Conservation (phyloP, 2,888 invertebrate genomes). For the Philereme transversata region DNA sequence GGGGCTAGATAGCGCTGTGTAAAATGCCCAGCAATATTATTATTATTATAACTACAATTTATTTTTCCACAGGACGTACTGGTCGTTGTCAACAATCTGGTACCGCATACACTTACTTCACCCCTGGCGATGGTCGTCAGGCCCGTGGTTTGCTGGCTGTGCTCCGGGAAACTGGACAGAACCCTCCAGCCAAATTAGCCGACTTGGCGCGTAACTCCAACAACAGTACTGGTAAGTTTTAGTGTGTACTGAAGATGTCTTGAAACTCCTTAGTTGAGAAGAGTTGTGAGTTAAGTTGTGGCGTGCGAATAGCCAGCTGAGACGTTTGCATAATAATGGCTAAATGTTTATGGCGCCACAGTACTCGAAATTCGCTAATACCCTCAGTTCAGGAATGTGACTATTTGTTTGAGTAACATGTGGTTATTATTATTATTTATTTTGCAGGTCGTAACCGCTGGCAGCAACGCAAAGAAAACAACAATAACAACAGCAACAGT, state of each 20-base stretch:
- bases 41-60: not conserved
- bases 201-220: conserved; percentile 87
- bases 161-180: conserved; percentile 96
- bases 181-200: conserved; percentile 90
- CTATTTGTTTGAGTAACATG: no score
- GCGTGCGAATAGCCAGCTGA: no score
- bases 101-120: conserved; percentile 98
- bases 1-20: no score
- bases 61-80: conserved; percentile 86
- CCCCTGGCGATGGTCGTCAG: conserved; percentile 94
- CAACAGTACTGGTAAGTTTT: conserved; percentile 70
- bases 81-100: conserved; percentile 96
- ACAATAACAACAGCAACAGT: conserved; percentile 65
- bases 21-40: no score
- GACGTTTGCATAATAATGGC: no score
- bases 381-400: no score
- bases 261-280: no score
- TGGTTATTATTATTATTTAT: conserved; percentile 2
- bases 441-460: conserved; percentile 83
- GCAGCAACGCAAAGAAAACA: conserved; percentile 85
- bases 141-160: conserved; percentile 96
- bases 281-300: no score
- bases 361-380: no score
- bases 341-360: no score
- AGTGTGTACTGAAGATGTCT: no score